Evolutionary conservation across 2,888 invertebrate genomes (phyloP).

Genomic region (Nezara viridula): DNA sequence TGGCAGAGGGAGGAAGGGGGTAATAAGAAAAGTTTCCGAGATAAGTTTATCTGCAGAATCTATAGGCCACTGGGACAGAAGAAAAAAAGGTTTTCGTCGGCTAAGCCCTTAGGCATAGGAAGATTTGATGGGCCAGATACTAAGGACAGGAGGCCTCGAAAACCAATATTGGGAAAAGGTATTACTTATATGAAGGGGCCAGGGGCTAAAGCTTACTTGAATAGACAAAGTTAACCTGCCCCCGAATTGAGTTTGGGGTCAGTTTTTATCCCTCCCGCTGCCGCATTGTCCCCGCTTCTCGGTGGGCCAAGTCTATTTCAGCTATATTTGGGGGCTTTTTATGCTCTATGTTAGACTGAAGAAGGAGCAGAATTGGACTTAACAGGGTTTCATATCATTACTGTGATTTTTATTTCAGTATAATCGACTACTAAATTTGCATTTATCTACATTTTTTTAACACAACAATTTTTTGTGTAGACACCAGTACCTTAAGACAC

Average conservation of each 20-base stretch:
- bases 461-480: too few relatives aligned
- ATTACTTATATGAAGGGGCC: conserved; percentile 32
- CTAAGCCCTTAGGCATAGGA: conserved; percentile 40
- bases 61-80: neutral
- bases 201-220: neutral
- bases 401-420: neutral
- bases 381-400: neutral
- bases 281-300: neutral
- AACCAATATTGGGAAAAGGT: conserved; percentile 44
- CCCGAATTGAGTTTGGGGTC: conserved; percentile 41
- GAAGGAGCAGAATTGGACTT: neutral
- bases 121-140: conserved; percentile 34
- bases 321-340: neutral
- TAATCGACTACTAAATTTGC: too few relatives aligned
- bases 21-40: conserved; percentile 1
- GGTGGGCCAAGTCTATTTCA: neutral
- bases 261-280: neutral
- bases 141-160: conserved; percentile 12
- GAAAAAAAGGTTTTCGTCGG: conserved; percentile 6
- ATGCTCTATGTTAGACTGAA: neutral
- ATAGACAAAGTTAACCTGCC: conserved; percentile 46
- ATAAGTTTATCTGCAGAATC: conserved; percentile 31
- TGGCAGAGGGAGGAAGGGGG: neutral
- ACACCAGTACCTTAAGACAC: too few relatives aligned
- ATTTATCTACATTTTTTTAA: too few relatives aligned